Percentiles rank a stretch among this genome's conserved stretches.
Conservation (phyloP, 2,113 vertebrate genomes). For the Hylia prasina region DNA sequence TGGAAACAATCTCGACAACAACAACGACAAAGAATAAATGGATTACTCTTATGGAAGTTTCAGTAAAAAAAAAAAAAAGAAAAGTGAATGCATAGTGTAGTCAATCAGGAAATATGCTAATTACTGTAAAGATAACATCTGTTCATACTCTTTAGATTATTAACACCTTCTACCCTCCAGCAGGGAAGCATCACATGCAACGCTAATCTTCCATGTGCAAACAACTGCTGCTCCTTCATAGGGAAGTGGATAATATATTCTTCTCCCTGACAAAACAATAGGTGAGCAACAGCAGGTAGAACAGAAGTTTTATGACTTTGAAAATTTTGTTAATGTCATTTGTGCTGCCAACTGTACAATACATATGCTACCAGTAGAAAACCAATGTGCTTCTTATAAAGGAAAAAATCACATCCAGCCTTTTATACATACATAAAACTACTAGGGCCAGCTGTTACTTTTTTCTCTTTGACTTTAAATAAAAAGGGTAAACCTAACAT, state of each 20-base stretch:
- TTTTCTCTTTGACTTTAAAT: not conserved
- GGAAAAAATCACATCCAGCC: not conserved
- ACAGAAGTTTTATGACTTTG: constrained; percentile 54
- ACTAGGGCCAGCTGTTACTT: not conserved
- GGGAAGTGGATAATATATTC: constrained; percentile 10
- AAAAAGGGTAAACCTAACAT: not conserved
- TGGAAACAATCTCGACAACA: not conserved
- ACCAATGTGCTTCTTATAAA: not conserved
- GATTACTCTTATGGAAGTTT: not conserved
- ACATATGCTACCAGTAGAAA: constrained; percentile 18
- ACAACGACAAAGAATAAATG: not conserved
- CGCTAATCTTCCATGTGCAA: not conserved
- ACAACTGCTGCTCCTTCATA: constrained; percentile 26
- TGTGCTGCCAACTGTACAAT: not conserved
- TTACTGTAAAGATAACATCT: constrained; percentile 46
- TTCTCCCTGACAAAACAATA: constrained; percentile 32
- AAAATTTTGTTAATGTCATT: constrained; percentile 31
- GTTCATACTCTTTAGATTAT: constrained; percentile 14
- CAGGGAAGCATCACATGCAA: constrained; percentile 1
- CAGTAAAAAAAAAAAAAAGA: not conserved
- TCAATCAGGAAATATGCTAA: constrained; percentile 47
- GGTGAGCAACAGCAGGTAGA: constrained; percentile 47
- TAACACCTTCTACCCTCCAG: constrained; percentile 6
- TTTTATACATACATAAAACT: not conserved
- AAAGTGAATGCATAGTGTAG: not conserved